Evolutionary conservation across 2,888 invertebrate genomes (phyloP).

Genomic region (Hydroisotoma schaefferi): DNA sequence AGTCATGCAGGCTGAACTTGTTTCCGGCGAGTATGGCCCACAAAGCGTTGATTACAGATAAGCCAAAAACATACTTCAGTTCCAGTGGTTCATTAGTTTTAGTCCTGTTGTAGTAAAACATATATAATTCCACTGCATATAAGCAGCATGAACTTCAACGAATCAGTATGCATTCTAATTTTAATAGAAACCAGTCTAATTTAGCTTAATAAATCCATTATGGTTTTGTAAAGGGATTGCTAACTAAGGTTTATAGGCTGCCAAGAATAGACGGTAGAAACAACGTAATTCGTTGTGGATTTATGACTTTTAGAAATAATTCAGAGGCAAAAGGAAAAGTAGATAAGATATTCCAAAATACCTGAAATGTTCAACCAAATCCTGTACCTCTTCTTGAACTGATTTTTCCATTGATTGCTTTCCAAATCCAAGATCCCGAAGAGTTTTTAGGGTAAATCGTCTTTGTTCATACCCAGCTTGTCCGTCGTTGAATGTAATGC

Average conservation of each 20-base stretch:
- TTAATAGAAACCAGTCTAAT: too few relatives aligned
- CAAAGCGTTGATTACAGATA: conserved; percentile 40
- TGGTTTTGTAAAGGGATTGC: too few relatives aligned
- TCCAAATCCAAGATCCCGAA: conserved; percentile 37
- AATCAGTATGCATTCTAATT: too few relatives aligned
- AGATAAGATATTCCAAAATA: too few relatives aligned
- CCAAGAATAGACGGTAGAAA: too few relatives aligned
- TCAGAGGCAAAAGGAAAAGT: too few relatives aligned
- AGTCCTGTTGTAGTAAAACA: conserved; percentile 12
- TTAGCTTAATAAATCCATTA: too few relatives aligned
- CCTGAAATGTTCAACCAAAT: conserved; percentile 26
- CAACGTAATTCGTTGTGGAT: too few relatives aligned
- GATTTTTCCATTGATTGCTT: conserved; percentile 35
- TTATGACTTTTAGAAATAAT: too few relatives aligned
- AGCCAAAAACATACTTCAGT: conserved; percentile 26
- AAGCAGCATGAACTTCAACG: neutral
- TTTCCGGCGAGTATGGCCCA: conserved; percentile 39
- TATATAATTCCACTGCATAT: neutral
- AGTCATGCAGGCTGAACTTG: conserved; percentile 35
- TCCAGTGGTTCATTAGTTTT: conserved; percentile 17
- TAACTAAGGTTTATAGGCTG: too few relatives aligned
- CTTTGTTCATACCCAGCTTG: conserved; percentile 30
- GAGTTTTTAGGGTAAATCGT: conserved; percentile 32
- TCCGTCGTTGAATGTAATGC: conserved; percentile 36
- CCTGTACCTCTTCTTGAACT: conserved; percentile 30